Conservation (phyloP, 2,888 invertebrate species). For the Azorinus chamasolen region DNA sequence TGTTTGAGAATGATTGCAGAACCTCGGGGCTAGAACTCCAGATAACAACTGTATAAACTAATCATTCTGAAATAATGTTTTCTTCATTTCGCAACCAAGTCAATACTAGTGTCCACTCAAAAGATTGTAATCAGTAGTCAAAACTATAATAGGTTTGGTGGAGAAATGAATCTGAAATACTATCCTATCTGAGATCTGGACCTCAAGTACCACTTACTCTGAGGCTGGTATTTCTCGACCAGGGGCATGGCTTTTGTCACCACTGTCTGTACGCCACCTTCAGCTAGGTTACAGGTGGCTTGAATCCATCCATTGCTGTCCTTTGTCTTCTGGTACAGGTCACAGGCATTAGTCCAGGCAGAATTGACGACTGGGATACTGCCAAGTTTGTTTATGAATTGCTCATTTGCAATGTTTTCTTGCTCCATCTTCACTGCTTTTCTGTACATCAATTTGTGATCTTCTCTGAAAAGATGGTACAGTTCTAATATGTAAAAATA, state of each 20-base stretch:
- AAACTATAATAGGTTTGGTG: too few species aligned
- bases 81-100: too few species aligned
- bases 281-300: conserved; percentile 84
- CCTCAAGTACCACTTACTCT: conserved; percentile 85
- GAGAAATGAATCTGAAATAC: too few species aligned
- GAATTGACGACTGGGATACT: conserved; percentile 94
- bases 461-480: too few species aligned
- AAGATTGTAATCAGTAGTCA: too few species aligned
- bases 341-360: conserved; percentile 91
- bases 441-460: conserved; percentile 69
- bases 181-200: too few species aligned
- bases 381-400: conserved; percentile 91
- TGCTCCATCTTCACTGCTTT: conserved; percentile 65
- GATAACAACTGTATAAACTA: too few species aligned
- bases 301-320: conserved; percentile 86
- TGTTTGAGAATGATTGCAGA: too few species aligned
- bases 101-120: too few species aligned
- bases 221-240: conserved; percentile 91
- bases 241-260: conserved; percentile 92
- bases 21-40: too few species aligned
- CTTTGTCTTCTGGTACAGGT: conserved; percentile 92
- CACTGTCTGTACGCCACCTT: conserved; percentile 90
- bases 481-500: too few species aligned
- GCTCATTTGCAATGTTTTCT: conserved; percentile 69
- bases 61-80: too few species aligned